Evolutionary conservation across 2,113 vertebrate species (phyloP).

Genomic region (Caloenas nicobarica): DNA sequence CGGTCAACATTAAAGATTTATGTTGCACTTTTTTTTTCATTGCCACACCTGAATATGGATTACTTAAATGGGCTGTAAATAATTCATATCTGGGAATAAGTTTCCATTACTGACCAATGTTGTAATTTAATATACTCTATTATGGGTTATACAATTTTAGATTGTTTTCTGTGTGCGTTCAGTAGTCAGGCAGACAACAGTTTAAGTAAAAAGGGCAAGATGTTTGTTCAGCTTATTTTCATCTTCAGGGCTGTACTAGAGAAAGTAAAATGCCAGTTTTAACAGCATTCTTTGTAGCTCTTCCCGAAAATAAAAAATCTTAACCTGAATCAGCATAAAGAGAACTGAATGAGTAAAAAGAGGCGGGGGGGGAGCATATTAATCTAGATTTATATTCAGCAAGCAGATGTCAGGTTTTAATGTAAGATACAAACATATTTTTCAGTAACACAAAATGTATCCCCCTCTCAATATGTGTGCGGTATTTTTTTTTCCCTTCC

Average conservation of each 20-base stretch:
- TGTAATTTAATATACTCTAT: slow-evolving; percentile 98
- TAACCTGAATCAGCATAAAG: slow-evolving; percentile 76
- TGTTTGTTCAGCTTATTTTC: slow-evolving; percentile 79
- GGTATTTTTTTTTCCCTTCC: not conserved
- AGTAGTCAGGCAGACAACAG: slow-evolving; percentile 78
- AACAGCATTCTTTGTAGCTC: slow-evolving; percentile 63
- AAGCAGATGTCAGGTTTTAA: slow-evolving; percentile 73
- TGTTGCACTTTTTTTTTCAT: slow-evolving; percentile 82
- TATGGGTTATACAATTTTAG: slow-evolving; percentile 85
- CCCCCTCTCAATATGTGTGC: slow-evolving; percentile 60
- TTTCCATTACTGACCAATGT: slow-evolving; percentile 92
- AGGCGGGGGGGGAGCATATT: not conserved
- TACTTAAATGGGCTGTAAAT: slow-evolving; percentile 99
- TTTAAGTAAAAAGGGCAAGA: slow-evolving; percentile 81
- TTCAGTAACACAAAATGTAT: slow-evolving; percentile 65
- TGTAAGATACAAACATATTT: slow-evolving; percentile 68
- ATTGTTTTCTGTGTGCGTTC: slow-evolving; percentile 86
- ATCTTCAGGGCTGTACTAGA: slow-evolving; percentile 58
- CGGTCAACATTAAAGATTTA: slow-evolving; percentile 91
- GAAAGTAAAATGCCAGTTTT: slow-evolving; percentile 66
- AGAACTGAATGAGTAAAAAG: slow-evolving; percentile 66
- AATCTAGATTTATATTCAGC: slow-evolving; percentile 72
- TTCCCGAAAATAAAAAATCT: slow-evolving; percentile 63
- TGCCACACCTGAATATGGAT: slow-evolving; percentile 99
- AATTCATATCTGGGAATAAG: slow-evolving; percentile 98